These are phyloP conservation scores for Staurois parvus DNA, from an alignment of 2,797 vertebrate species.

Conservation along the genomic window DNA sequence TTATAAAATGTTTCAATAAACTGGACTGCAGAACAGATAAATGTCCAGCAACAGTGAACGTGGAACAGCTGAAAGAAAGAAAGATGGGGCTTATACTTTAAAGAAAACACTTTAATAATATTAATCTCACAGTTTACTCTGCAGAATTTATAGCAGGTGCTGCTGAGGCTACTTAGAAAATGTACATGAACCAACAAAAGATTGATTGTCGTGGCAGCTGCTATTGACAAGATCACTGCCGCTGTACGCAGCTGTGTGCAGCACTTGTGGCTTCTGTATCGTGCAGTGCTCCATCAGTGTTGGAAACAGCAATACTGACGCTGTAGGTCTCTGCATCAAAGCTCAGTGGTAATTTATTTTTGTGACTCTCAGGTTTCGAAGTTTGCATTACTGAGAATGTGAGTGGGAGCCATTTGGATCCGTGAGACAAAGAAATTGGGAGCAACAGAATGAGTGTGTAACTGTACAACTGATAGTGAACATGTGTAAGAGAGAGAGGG, in stretches of 20 bases:
- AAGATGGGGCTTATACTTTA: neutral
- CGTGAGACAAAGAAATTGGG: too few relatives aligned
- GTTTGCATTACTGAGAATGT: too few relatives aligned
- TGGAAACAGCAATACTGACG: neutral
- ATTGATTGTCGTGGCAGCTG: slow-evolving; percentile 31
- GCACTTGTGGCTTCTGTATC: neutral
- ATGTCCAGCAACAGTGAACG: neutral
- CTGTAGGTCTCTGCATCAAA: neutral
- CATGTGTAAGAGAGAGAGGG: neutral
- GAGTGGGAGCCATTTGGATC: neutral
- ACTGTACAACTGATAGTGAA: neutral
- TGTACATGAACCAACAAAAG: neutral
- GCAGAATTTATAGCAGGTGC: slow-evolving; percentile 29
- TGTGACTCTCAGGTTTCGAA: neutral
- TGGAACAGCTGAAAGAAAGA: slow-evolving; percentile 3
- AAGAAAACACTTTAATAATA: slow-evolving; percentile 1
- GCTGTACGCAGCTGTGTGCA: neutral
- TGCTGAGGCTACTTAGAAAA: neutral
- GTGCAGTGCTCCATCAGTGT: neutral
- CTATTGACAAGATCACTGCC: neutral
- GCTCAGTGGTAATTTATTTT: neutral
- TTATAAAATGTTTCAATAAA: too few relatives aligned
- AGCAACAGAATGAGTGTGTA: neutral
- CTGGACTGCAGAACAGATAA: too few relatives aligned
- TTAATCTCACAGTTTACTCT: neutral